These are phyloP conservation scores for Rynchops niger DNA, from an alignment of 2,113 vertebrate genomes.

Conservation along the genomic window DNA sequence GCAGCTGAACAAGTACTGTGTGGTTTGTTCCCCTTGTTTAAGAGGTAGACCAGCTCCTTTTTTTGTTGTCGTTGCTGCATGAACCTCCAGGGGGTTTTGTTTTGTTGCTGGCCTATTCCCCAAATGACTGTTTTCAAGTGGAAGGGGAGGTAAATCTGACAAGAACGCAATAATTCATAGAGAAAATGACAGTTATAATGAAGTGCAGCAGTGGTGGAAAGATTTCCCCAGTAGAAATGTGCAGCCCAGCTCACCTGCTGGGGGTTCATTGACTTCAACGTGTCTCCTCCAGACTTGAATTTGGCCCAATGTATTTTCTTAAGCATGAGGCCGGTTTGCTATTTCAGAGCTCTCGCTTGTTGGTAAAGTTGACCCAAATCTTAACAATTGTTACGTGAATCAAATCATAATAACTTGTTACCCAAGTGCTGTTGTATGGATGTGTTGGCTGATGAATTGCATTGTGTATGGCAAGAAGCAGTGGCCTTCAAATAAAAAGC, in stretches of 20 bases:
- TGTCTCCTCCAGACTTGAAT: neutral
- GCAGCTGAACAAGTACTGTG: neutral
- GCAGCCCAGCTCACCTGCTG: neutral
- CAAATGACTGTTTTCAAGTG: conserved; percentile 24
- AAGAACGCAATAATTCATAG: conserved; percentile 45
- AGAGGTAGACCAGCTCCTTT: neutral
- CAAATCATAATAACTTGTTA: neutral
- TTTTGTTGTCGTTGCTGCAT: neutral
- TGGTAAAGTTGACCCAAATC: neutral
- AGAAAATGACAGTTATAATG: conserved; percentile 24
- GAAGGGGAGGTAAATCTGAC: conserved; percentile 31
- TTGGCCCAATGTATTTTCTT: neutral
- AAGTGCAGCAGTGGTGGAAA: neutral
- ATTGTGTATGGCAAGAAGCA: neutral
- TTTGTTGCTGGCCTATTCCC: neutral
- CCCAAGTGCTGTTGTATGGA: neutral
- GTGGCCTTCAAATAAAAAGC: neutral
- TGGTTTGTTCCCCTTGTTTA: neutral
- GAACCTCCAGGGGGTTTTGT: conserved; percentile 13
- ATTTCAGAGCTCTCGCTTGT: neutral
- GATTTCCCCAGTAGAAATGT: neutral
- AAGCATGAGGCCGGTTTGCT: neutral
- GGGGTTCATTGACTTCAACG: neutral
- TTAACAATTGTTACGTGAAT: neutral
- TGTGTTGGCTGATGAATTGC: neutral